Evolutionary conservation across 1,140 invertebrate genomes (phyloP), one percentile per base, ranked within the genome.

Genomic region (Cephus cinctus): DNA sequence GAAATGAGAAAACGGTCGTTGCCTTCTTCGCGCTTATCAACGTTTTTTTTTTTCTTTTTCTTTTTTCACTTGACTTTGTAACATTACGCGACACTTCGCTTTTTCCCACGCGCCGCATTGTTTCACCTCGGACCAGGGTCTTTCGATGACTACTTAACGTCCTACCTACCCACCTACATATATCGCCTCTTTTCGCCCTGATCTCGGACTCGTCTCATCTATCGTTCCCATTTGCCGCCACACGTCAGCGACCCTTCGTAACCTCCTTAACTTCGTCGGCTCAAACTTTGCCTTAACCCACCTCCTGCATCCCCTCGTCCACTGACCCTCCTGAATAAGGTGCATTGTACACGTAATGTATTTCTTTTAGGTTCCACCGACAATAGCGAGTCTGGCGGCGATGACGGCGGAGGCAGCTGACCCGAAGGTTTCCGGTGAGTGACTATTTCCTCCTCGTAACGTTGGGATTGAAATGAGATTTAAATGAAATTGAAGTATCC

Each of bases 341-440:
- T 64, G 53, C 52, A 60, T 67, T 57, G 48, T 61, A 61, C 50
- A 67, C 56, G 54, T 64, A 64, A 66, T 66, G 53, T 60, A 52
- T 69, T 67, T 64, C 61, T 72, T 67, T 65, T 59, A 75, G 71
- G 66, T 69, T 57, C 69, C 67, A 46, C 64, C 71, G 57, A 68
- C 72, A 61, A 76, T 76, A 65, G 71, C 70, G 39, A 75, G 69
- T 59, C 59, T 76, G 51, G 67, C 71, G 54, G 68, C 73, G 45
- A 73, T 75, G 65, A 75, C 73, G 57, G 70, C 73, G 58, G 72
- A 76, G 46, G 61, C 64, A 62, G 63, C 71, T 63, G 74, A 76
- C 63, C 69, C 70, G 56, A 76, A 75, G 64, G 70, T 75, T 68
- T 75, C 74, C 63, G 74, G 74, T 76, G 63, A 76, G 74, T 75